Percentiles rank a stretch among this genome's conserved stretches.
phyloP scores from a whole-genome alignment of 2,888 invertebrate species.

The Nematopogon swammerdamellus region DNA sequence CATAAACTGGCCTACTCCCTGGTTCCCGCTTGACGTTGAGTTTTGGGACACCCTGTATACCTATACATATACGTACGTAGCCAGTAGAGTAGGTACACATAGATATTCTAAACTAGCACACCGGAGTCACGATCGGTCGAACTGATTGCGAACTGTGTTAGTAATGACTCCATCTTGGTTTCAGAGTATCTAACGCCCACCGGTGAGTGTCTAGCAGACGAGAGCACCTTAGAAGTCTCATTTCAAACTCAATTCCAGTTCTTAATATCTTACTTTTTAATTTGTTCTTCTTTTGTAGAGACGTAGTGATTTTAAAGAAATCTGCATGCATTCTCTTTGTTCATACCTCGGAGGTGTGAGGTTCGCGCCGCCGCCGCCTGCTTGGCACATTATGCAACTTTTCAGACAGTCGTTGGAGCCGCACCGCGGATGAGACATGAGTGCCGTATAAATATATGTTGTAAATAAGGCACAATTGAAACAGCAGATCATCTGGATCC shows the following conservation, averaged over 20 bases:
- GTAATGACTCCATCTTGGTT: slow-evolving; percentile 56
- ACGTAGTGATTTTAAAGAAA: background rate
- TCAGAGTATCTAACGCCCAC: slow-evolving; percentile 56
- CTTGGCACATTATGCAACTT: too few relatives aligned
- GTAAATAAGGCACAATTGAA: too few relatives aligned
- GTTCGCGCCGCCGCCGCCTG: too few relatives aligned
- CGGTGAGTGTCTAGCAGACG: slow-evolving; percentile 45
- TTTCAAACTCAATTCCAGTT: background rate
- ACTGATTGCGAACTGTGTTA: slow-evolving; percentile 28
- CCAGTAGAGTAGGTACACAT: background rate
- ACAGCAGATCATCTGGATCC: too few relatives aligned
- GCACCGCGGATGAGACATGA: too few relatives aligned
- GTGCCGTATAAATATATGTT: too few relatives aligned
- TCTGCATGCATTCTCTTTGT: slow-evolving; percentile 2
- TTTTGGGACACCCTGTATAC: too few relatives aligned
- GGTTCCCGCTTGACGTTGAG: too few relatives aligned
- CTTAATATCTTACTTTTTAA: background rate
- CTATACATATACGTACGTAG: too few relatives aligned
- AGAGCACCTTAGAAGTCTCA: slow-evolving; percentile 26
- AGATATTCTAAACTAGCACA: slow-evolving; percentile 30
- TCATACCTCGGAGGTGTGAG: too few relatives aligned
- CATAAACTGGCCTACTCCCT: too few relatives aligned
- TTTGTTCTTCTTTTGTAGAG: slow-evolving; percentile 1
- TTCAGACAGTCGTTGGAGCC: too few relatives aligned
- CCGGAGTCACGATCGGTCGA: slow-evolving; percentile 48